phyloP scores from a whole-genome alignment of 2,113 vertebrate genomes.

The Cynopterus brachyotis region DNA sequence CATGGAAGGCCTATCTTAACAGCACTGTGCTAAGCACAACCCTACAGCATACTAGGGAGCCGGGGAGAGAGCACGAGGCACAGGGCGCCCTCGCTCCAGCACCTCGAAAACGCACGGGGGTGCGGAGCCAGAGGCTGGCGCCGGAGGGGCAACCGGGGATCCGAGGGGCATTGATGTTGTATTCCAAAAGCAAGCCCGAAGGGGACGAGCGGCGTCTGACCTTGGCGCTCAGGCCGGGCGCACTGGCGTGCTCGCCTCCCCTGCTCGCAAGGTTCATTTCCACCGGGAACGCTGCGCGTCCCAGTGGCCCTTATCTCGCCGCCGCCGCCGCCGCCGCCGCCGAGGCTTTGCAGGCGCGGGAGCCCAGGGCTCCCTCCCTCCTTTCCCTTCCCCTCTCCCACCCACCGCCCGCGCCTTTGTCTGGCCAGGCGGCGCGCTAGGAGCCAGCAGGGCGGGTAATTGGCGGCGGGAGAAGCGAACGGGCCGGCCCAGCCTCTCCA shows the following conservation, averaged over 20 bases:
- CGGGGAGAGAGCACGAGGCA: background rate
- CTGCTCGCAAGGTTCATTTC: constrained; percentile 56
- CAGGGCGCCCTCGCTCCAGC: background rate
- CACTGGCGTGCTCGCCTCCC: background rate
- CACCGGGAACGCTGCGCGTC: constrained; percentile 47
- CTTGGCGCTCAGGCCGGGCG: background rate
- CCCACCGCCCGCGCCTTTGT: constrained; percentile 69
- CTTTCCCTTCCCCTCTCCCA: background rate
- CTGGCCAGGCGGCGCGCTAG: constrained; percentile 64
- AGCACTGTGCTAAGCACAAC: background rate
- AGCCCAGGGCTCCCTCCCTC: constrained; percentile 43
- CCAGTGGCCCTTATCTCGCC: constrained; percentile 59
- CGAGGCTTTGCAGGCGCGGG: constrained; percentile 64
- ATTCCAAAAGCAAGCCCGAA: background rate
- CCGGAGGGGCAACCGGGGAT: background rate
- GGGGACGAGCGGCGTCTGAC: background rate
- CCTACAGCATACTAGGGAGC: background rate
- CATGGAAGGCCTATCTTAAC: background rate
- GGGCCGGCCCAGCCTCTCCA: constrained; percentile 63
- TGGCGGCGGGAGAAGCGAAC: constrained; percentile 68
- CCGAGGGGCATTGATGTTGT: background rate
- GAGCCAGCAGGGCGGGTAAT: constrained; percentile 76
- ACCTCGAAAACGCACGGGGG: background rate
- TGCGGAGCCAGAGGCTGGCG: background rate
- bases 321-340: background rate